A percentile compares a stretch with the other conserved stretches of the same genome.
These are phyloP conservation scores for Sepioteuthis lessoniana DNA, from an alignment of 2,888 invertebrate species.

Conservation along the genomic window DNA sequence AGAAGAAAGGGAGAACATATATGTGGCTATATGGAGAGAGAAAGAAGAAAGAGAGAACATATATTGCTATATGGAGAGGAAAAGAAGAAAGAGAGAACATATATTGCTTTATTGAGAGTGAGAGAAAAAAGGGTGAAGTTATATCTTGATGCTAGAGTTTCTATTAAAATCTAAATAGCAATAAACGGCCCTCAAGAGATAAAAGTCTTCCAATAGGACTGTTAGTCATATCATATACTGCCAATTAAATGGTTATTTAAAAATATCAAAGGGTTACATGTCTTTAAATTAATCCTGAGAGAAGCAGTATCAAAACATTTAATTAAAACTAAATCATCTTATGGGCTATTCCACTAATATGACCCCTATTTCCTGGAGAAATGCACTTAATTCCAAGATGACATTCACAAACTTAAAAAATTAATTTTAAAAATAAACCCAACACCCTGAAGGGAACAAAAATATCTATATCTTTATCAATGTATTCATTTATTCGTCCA, in stretches of 20 bases:
- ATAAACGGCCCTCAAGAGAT: not conserved
- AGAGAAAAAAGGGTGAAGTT: not conserved
- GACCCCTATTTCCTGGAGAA: not conserved
- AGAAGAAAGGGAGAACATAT: no score
- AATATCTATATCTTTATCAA: not conserved
- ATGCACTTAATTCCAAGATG: not conserved
- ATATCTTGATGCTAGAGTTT: not conserved
- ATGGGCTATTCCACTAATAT: not conserved
- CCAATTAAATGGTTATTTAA: not conserved
- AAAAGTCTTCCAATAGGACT: not conserved
- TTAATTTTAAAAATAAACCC: not conserved
- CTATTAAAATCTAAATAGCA: not conserved
- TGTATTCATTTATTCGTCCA: not conserved
- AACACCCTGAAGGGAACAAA: not conserved
- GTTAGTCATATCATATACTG: not conserved
- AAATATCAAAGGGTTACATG: not conserved
- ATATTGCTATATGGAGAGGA: no score
- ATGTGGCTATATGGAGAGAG: no score
- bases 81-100: not conserved
- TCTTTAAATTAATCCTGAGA: slow-evolving; percentile 1
- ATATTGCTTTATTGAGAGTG: not conserved
- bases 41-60: no score
- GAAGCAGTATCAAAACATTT: not conserved
- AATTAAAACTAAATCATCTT: not conserved
- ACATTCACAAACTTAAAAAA: not conserved